phyloP scores from a whole-genome alignment of 2,113 vertebrate genomes.

The Sylvilagus bachmani region DNA sequence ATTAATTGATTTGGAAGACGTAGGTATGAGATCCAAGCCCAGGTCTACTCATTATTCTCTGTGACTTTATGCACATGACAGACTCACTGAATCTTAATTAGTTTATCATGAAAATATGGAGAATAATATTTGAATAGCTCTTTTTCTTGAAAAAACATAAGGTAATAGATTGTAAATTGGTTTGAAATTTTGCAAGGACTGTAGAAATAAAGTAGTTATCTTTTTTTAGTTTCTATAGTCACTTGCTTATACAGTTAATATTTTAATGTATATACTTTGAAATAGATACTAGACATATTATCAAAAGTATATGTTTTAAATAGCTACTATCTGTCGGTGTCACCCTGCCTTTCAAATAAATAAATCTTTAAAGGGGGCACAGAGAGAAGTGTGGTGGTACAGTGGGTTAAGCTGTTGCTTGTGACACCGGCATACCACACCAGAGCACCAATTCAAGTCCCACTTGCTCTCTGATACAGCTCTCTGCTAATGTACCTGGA shows the following conservation, averaged over 20 bases:
- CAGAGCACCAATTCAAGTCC: no score
- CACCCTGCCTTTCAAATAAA: no score
- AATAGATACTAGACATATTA: neutral
- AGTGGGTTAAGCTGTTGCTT: no score
- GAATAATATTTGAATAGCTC: neutral
- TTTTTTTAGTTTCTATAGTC: neutral
- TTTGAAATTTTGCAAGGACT: constrained; percentile 43
- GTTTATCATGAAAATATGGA: constrained; percentile 42
- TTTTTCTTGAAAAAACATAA: neutral
- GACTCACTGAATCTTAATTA: neutral
- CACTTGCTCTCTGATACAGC: no score
- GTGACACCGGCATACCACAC: no score
- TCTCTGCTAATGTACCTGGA: no score
- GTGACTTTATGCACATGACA: neutral
- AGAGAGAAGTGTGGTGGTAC: no score
- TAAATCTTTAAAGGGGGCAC: no score
- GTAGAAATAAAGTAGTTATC: neutral
- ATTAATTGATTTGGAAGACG: neutral
- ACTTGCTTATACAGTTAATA: neutral
- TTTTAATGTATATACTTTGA: constrained; percentile 15
- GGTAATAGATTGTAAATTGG: neutral
- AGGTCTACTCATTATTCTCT: constrained; percentile 16
- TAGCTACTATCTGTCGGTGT: no score
- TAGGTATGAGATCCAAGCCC: neutral
- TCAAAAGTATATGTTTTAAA: neutral